A percentile compares a stretch with the other conserved stretches of the same genome.
phyloP scores from a whole-genome alignment of 2,113 vertebrate species.

The Anarrhichthys ocellatus region DNA sequence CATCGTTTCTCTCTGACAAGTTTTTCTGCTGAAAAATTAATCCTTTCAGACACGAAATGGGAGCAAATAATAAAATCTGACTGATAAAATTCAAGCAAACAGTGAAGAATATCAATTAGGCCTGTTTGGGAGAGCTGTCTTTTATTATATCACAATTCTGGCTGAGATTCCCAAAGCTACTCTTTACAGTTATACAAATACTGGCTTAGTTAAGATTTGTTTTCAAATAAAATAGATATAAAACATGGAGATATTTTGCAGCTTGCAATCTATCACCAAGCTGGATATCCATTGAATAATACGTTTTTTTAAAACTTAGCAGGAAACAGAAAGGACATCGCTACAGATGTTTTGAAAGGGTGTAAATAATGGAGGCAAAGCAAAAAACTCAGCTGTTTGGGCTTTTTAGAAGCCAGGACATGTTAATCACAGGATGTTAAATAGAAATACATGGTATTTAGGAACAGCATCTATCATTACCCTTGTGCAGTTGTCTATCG shows the following conservation, averaged over 20 bases:
- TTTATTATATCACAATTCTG: background rate
- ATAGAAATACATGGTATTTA: background rate
- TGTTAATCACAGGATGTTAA: background rate
- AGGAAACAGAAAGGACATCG: background rate
- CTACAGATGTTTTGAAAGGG: background rate
- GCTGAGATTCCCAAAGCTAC: slow-evolving; percentile 24
- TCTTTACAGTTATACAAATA: slow-evolving; percentile 5
- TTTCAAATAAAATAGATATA: background rate
- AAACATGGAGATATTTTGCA: background rate
- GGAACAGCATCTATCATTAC: background rate
- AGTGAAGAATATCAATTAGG: slow-evolving; percentile 8
- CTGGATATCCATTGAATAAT: background rate
- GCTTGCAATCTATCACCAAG: background rate
- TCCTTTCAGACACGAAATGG: slow-evolving; percentile 17
- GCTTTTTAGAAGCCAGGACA: background rate
- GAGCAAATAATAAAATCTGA: slow-evolving; percentile 37
- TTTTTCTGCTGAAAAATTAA: slow-evolving; percentile 9
- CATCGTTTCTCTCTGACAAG: slow-evolving; percentile 8
- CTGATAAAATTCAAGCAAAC: slow-evolving; percentile 45
- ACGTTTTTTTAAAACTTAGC: background rate
- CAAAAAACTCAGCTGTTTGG: background rate
- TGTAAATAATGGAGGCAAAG: background rate
- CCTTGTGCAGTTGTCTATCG: background rate
- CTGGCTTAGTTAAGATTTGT: background rate
- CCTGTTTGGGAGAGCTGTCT: slow-evolving; percentile 7